phyloP scores from a whole-genome alignment of 2,113 vertebrate species.

The Crotalus horridus region DNA sequence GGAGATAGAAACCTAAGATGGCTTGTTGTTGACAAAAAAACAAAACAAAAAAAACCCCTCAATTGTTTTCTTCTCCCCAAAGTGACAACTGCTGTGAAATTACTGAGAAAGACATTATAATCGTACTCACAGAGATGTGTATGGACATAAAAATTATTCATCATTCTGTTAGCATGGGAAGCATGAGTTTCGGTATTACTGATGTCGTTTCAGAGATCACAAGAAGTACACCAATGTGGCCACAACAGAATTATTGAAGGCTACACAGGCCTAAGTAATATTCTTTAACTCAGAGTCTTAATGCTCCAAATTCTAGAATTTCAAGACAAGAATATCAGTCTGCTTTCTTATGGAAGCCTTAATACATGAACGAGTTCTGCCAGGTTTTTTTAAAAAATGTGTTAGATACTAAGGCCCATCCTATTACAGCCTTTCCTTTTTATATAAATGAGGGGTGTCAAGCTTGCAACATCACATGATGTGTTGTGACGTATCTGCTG shows the following conservation, averaged over 20 bases:
- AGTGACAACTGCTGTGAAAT: neutral
- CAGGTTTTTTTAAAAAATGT: neutral
- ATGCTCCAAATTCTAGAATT: neutral
- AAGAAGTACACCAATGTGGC: neutral
- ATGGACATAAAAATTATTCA: neutral
- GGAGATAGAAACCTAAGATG: neutral
- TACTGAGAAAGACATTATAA: neutral
- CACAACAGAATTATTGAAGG: neutral
- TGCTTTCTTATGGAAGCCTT: neutral
- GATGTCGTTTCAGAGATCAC: neutral
- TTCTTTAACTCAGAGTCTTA: neutral
- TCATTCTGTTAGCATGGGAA: neutral
- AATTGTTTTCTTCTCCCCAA: neutral
- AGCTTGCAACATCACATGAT: too few relatives aligned
- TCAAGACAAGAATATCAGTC: neutral
- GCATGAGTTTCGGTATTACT: neutral
- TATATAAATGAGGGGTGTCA: neutral
- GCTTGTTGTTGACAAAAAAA: neutral
- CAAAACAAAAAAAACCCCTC: neutral
- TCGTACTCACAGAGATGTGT: neutral
- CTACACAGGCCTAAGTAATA: neutral
- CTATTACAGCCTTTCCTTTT: neutral
- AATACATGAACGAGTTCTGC: neutral
- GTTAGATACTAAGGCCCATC: neutral
- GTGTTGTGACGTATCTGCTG: too few relatives aligned